Evolutionary conservation across 1,140 invertebrate genomes (phyloP).

Genomic region (Apolygus lucorum): DNA sequence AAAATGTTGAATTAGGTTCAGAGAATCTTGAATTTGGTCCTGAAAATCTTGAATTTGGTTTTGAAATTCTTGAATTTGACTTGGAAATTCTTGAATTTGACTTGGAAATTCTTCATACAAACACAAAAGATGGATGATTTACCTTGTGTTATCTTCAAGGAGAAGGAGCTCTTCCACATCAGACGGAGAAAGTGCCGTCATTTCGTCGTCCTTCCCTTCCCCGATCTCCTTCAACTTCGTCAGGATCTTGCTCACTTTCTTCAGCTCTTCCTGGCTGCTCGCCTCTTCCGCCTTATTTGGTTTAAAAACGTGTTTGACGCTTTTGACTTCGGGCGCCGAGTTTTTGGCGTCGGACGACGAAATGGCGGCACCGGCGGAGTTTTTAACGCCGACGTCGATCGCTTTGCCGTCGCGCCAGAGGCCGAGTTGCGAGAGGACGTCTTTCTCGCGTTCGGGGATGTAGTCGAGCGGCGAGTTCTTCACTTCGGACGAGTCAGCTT

Average conservation of each 20-base stretch:
- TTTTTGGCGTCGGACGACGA: too few relatives aligned
- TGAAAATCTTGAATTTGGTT: too few relatives aligned
- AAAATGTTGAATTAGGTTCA: too few relatives aligned
- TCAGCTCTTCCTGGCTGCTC: conserved; percentile 36
- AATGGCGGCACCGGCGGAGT: conserved; percentile 17
- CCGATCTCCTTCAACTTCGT: conserved; percentile 43
- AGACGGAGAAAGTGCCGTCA: conserved; percentile 33
- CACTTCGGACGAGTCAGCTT: not conserved
- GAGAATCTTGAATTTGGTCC: too few relatives aligned
- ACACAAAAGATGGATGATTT: too few relatives aligned
- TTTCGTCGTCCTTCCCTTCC: conserved; percentile 35
- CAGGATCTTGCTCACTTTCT: conserved; percentile 42
- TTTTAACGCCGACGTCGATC: not conserved
- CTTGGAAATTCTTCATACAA: conserved; percentile 26
- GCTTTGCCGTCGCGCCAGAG: not conserved
- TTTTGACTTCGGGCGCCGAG: not conserved
- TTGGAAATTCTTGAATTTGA: too few relatives aligned
- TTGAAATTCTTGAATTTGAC: too few relatives aligned
- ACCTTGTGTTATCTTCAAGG: conserved; percentile 36
- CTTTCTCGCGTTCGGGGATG: conserved; percentile 6
- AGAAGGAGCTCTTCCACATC: conserved; percentile 38
- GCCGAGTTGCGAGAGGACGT: conserved; percentile 11
- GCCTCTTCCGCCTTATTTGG: conserved; percentile 37
- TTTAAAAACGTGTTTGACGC: conserved; percentile 43
- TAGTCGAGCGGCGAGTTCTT: conserved; percentile 8